Base-by-base conservation (phyloP, 2,113 vertebrate genomes). In the Silurus asotus region DNA sequence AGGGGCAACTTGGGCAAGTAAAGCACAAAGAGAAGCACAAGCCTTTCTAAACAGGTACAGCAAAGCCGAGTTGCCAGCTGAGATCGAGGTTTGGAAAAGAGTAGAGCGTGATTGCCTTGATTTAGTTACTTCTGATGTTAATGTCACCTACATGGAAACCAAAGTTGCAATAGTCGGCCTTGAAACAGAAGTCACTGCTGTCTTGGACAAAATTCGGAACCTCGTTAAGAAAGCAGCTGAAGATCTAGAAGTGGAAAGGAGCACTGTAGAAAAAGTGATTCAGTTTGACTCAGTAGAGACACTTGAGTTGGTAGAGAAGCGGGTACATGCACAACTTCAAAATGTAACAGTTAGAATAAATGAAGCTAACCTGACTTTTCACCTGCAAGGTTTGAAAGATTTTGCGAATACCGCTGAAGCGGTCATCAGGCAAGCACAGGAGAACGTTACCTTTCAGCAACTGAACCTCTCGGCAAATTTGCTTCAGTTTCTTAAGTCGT, bases 31-130 rank as follows among this genome's bases (percentile, higher is more conserved):
- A 20, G 87, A 59, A 86, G 77, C 86, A 19, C 45, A 89, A 80
- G 49, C 69, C 45, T 83, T 92, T 56, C 72, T 92, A 8, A 69
- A 78, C 2, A 87, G 78, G 51, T 91, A 85, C 62, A 59, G 49
- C 6, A 75, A 76, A 49, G 45, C 53, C 49, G 80, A 86, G 15
- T 19, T 90, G 48, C 11, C n/a, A 13, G 72, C 65, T 13, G 84
- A 91, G 19, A 37, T 45, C 25, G 91, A 92, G 51, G 72, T 90
- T 37, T 93, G 92, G 92, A 82, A 87, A 13, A 88, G 75, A 48
- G 58, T 90, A 15, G 62, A 88, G 56, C 56, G 10, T 2, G 59
- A 59, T 17, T 88, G 87, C 48, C 59, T 77, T n/a, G 56, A 20
- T 11, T 37, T 90, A 4, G 83, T 6, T 49, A 72, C 15, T 51